Conservation (phyloP, 2,113 vertebrate species). For the Maccullochella peelii region DNA sequence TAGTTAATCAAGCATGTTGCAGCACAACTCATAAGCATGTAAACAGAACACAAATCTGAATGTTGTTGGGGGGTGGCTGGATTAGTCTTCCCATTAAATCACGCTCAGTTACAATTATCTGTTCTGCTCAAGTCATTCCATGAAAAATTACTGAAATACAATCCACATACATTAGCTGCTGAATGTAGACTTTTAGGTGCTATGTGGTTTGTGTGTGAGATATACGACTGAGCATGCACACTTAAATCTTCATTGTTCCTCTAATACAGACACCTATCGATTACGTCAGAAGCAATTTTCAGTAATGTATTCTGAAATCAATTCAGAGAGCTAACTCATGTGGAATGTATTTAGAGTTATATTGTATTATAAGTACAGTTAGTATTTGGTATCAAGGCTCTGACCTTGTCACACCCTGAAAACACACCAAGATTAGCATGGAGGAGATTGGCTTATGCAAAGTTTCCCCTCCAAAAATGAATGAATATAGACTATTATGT, state of each 20-base stretch:
- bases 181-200: conserved; percentile 25
- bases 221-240: not conserved
- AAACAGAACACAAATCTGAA: conserved; percentile 5
- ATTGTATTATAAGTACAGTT: not conserved
- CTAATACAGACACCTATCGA: conserved; percentile 29
- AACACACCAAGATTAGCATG: not conserved
- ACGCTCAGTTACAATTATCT: conserved; percentile 17
- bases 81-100: not conserved
- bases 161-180: conserved; percentile 33
- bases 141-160: conserved; percentile 31
- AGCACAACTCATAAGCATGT: conserved; percentile 10
- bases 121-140: conserved; percentile 9
- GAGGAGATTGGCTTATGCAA: not conserved
- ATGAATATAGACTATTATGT: not conserved
- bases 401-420: not conserved
- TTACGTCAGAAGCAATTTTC: conserved; percentile 16
- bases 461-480: not conserved
- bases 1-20: not conserved
- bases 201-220: not conserved
- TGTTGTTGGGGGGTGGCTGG: not conserved
- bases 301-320: conserved; percentile 42
- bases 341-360: conserved; percentile 2
- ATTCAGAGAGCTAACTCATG: conserved; percentile 12
- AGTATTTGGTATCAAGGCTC: not conserved
- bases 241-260: conserved; percentile 29